Base-by-base conservation (phyloP, 1,140 invertebrate genomes). In the Heliothis virescens region DNA sequence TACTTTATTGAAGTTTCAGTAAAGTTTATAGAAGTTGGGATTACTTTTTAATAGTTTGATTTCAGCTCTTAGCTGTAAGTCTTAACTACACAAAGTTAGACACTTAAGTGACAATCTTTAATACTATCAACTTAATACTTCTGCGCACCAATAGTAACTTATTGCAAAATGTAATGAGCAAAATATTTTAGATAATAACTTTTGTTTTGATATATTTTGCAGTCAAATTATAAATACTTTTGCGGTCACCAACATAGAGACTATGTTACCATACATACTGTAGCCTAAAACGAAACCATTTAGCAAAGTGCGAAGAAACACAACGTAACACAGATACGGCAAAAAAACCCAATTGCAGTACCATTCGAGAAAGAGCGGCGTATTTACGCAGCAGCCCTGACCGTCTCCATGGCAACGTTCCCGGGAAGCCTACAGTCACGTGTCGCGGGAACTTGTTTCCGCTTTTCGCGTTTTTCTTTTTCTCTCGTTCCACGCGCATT, bases 371-470 rank as follows among this genome's bases (percentile, higher is more conserved):
- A 15, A 53, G 59, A 50, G 67, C 16, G 57, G 41, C 41, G 57
- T 75, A 53, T 55, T 47, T 67, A 55, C 52, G 76, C 59, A 71
- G 80, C 82, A 83, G 65, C 86, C 84, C 80, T 83, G 86, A 85
- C 13, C 50, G 92, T 94, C 67, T 81, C 82, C 88, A 91, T 92
- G 91, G 91, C 86, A 84, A 94, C 92, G 87, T 79, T 86, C 90
- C 92, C 87, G 91, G 93, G 91, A 89, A 91, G 88, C 90, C 83
- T 88, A 85, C 83, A 94, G 92, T 93, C 93, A 94, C 93, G 93
- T 94, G 93, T 94, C 92, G 86, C 88, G 84, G 85, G 86, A 87
- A 89, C 87, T 89, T 90, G 88, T 89, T 92, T 92, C 90, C 90
- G 90, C 89, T 93, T 89, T 88, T 85, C 91, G 91, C 89, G 86